phyloP scores from a whole-genome alignment of 2,888 invertebrate genomes.

The Temnothorax rugatulus region DNA sequence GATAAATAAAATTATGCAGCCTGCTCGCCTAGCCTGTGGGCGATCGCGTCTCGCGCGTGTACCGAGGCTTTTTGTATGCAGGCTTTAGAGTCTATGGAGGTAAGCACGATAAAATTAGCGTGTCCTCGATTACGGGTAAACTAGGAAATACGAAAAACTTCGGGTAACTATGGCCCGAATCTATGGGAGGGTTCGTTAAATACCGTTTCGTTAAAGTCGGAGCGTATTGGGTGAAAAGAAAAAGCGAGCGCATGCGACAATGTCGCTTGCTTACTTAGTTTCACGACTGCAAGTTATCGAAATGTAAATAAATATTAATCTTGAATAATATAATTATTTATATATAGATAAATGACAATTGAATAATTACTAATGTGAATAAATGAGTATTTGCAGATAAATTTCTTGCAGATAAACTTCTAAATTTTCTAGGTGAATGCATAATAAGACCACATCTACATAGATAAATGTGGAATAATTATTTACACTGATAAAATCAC shows the following conservation, averaged over 20 bases:
- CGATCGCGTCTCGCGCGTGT: constrained; percentile 35
- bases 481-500: neutral
- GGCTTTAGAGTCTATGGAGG: neutral
- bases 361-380: neutral
- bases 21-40: constrained; percentile 32
- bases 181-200: constrained; percentile 13
- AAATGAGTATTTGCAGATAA: neutral
- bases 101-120: constrained; percentile 52
- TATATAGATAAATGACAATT: neutral
- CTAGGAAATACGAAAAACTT: constrained; percentile 44
- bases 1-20: constrained; percentile 77
- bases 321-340: neutral
- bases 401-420: no score
- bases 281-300: neutral
- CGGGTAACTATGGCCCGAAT: neutral
- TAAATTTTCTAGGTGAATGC: neutral
- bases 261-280: neutral
- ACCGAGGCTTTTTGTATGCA: constrained; percentile 44
- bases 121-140: constrained; percentile 42
- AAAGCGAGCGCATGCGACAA: neutral
- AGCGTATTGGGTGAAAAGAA: neutral
- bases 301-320: neutral
- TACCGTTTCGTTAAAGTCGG: neutral
- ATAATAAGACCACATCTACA: neutral
- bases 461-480: constrained; percentile 27